Evolutionary conservation across 2,888 invertebrate species (phyloP).

Genomic region (Drosophila atroscutellata): DNA sequence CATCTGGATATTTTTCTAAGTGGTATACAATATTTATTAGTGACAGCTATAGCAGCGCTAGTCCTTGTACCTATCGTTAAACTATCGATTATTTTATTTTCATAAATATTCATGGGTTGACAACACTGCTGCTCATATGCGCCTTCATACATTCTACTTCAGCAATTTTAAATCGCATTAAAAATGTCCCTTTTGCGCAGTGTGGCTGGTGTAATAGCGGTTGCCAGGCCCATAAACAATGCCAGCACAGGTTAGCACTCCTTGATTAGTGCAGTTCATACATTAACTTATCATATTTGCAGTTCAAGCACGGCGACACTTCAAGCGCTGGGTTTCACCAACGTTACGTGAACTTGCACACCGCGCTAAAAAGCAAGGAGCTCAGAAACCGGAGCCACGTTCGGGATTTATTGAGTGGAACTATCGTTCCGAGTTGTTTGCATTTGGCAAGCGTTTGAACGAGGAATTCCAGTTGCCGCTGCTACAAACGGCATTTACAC

Average conservation of each 20-base stretch:
- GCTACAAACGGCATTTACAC: conserved; percentile 91
- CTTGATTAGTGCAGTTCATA: conserved; percentile 6
- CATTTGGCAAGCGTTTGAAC: conserved; percentile 93
- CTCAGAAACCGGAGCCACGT: conserved; percentile 86
- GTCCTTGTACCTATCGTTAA: background rate
- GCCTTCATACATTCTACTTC: conserved; percentile 4
- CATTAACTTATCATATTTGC: conserved; percentile 20
- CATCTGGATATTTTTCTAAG: background rate
- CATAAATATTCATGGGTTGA: conserved; percentile 9
- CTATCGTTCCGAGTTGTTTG: conserved; percentile 93
- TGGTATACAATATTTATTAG: background rate
- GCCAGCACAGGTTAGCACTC: conserved; percentile 36
- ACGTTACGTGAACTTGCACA: conserved; percentile 88
- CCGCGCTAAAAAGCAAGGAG: conserved; percentile 87
- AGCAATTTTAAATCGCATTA: conserved; percentile 14
- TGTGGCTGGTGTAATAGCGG: conserved; percentile 24
- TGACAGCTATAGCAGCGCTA: background rate
- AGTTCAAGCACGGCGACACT: conserved; percentile 66
- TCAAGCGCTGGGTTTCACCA: conserved; percentile 89
- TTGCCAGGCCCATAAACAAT: conserved; percentile 31
- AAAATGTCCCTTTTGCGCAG: conserved; percentile 65
- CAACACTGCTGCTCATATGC: conserved; percentile 37
- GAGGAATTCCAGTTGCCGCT: conserved; percentile 91
- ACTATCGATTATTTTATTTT: conserved; percentile 11
- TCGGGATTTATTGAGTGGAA: conserved; percentile 94